Evolutionary conservation across 2,888 invertebrate species (phyloP).

Genomic region (Clunio marinus): DNA sequence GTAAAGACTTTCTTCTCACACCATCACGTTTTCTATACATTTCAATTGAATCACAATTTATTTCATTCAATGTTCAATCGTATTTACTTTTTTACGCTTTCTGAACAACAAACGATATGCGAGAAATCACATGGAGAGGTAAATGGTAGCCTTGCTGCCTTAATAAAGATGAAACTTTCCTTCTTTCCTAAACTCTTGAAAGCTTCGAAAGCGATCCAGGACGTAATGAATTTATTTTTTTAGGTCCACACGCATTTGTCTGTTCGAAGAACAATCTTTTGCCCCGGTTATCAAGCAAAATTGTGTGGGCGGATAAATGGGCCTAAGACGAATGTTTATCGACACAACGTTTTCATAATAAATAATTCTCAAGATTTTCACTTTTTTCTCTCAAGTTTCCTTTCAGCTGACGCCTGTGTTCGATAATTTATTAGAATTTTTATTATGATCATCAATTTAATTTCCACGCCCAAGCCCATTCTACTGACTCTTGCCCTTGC

Average conservation of each 20-base stretch:
- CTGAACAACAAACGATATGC: neutral
- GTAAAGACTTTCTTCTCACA: neutral
- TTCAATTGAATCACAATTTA: slow-evolving; percentile 16
- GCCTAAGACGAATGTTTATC: neutral
- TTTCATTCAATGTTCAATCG: neutral
- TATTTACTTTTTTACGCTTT: neutral
- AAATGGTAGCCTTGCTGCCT: neutral
- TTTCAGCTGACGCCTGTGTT: neutral
- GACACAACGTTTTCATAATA: neutral
- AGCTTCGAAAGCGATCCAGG: neutral
- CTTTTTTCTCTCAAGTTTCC: neutral
- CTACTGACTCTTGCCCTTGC: neutral
- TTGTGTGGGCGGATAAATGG: neutral
- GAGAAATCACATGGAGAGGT: neutral
- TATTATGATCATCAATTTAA: slow-evolving; percentile 14
- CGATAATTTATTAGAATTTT: neutral
- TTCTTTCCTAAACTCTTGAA: neutral
- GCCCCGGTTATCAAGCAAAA: neutral
- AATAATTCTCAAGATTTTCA: neutral
- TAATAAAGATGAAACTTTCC: slow-evolving; percentile 2
- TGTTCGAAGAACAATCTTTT: neutral
- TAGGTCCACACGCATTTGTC: neutral
- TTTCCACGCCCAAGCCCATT: neutral
- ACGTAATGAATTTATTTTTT: neutral
- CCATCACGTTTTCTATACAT: neutral